Conservation (phyloP, 2,113 vertebrate species). For the Burhinus bistriatus region DNA sequence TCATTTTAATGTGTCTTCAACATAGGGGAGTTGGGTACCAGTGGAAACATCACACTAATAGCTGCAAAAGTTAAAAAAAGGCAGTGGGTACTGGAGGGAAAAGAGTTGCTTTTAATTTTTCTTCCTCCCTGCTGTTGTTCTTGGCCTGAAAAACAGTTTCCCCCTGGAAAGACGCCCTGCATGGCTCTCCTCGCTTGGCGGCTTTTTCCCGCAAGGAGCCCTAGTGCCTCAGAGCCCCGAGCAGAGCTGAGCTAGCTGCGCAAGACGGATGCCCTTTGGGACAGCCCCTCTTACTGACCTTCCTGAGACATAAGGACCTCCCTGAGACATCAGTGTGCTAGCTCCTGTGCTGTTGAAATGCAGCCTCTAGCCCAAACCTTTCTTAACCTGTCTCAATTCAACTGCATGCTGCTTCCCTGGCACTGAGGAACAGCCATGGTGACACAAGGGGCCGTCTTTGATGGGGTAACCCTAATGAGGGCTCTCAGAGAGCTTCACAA, state of each 20-base stretch:
- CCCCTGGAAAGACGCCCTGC: too few species aligned
- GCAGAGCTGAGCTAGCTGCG: neutral
- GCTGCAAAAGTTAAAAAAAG: neutral
- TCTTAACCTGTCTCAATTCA: neutral
- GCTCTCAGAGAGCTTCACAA: neutral
- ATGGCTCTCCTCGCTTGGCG: neutral
- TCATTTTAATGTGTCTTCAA: neutral
- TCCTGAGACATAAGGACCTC: neutral
- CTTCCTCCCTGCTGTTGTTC: neutral
- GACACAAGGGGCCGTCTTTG: neutral
- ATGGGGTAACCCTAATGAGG: neutral
- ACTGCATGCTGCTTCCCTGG: neutral
- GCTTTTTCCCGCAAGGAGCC: neutral
- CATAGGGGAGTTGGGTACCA: neutral
- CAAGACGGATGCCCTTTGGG: neutral
- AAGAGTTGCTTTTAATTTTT: neutral
- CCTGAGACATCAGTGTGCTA: neutral
- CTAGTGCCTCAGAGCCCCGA: accelerated
- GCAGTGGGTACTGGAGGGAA: accelerated
- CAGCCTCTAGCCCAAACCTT: neutral
- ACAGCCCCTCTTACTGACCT: neutral
- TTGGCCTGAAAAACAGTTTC: neutral
- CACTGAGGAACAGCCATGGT: neutral
- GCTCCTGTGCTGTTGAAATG: neutral
- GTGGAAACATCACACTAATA: neutral